These are phyloP conservation scores for Teleogryllus occipitalis DNA, from an alignment of 1,140 invertebrate genomes.

Conservation along the genomic window DNA sequence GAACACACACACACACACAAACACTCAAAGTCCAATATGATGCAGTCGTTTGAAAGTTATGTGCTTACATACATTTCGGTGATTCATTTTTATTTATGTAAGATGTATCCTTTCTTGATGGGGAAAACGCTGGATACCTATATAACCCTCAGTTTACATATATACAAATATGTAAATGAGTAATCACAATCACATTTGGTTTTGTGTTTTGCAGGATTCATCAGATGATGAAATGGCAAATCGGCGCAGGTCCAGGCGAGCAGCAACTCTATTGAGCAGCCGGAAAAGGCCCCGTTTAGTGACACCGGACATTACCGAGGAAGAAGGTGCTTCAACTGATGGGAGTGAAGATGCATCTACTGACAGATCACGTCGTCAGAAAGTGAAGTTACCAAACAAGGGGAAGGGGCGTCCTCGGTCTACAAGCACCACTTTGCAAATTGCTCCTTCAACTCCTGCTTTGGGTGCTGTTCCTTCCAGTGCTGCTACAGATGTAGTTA, in stretches of 20 bases:
- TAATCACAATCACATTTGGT: slow-evolving; percentile 20
- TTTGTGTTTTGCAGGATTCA: slow-evolving; percentile 31
- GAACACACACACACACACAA: too few species aligned
- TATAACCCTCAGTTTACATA: too few species aligned
- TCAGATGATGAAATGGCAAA: slow-evolving; percentile 26
- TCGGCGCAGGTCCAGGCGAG: too few species aligned
- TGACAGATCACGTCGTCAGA: background rate
- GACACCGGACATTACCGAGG: background rate
- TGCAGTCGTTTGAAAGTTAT: too few species aligned
- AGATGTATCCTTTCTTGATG: too few species aligned
- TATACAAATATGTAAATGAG: background rate
- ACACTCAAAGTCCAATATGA: too few species aligned
- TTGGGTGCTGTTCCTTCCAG: background rate
- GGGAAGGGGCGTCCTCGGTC: background rate
- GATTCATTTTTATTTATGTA: background rate
- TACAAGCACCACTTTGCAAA: background rate
- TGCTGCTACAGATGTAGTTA: background rate
- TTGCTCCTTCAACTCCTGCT: background rate
- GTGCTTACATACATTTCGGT: too few species aligned
- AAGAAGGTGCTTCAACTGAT: background rate
- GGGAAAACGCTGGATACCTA: too few species aligned
- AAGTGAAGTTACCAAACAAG: background rate
- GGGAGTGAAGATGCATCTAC: background rate
- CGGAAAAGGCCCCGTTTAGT: background rate
- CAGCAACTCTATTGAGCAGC: background rate